Conservation (phyloP, 2,113 vertebrate species). For the Tyrannus savana region DNA sequence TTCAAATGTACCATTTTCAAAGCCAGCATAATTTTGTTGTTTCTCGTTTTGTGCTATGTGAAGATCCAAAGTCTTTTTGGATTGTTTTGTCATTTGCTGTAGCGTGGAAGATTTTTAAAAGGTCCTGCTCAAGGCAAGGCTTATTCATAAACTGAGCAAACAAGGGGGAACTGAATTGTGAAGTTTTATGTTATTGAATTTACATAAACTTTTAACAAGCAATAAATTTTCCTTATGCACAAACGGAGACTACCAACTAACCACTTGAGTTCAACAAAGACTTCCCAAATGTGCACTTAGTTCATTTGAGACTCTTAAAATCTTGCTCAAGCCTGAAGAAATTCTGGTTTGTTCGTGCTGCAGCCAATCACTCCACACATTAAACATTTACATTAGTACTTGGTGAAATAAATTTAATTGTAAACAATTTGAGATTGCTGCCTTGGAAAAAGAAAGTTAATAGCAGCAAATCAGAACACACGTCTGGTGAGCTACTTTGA, state of each 20-base stretch:
- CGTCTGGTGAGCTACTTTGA: not conserved
- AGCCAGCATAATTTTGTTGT: not conserved
- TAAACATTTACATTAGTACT: not conserved
- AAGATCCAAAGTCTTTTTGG: not conserved
- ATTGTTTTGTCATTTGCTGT: not conserved
- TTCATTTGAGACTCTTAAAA: not conserved
- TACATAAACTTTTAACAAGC: conserved; percentile 16
- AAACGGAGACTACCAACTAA: not conserved
- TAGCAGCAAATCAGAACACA: not conserved
- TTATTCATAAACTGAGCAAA: not conserved
- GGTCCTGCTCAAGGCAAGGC: not conserved
- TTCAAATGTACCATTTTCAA: not conserved
- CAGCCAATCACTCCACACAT: not conserved
- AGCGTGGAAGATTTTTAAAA: not conserved
- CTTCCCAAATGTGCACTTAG: not conserved
- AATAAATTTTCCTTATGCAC: not conserved
- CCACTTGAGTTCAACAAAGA: not conserved
- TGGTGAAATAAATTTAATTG: not conserved
- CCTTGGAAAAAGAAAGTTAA: not conserved
- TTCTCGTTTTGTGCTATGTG: not conserved
- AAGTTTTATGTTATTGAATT: not conserved
- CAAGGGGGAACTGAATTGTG: not conserved
- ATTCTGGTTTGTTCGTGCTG: not conserved
- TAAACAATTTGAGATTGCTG: not conserved
- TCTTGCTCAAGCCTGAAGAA: not conserved